A percentile compares a stretch with the other conserved stretches of the same genome.
Evolutionary conservation across 2,888 invertebrate species (phyloP).

Genomic region (Sthenelais limicola): DNA sequence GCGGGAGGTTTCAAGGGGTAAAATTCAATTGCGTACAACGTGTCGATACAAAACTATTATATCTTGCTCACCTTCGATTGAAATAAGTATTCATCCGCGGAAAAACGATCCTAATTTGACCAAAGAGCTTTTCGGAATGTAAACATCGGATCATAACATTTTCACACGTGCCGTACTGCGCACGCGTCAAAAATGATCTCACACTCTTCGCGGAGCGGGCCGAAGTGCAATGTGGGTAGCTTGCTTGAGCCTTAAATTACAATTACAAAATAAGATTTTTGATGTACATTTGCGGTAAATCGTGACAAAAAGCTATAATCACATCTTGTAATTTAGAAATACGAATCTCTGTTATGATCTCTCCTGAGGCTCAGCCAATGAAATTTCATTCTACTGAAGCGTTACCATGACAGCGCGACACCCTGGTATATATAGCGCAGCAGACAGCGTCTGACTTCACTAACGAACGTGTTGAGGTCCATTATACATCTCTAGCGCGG

Average conservation of each 20-base stretch:
- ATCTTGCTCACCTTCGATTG: background rate
- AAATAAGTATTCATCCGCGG: background rate
- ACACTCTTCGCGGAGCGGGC: slow-evolving; percentile 11
- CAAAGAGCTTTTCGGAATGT: slow-evolving; percentile 7
- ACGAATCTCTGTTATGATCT: background rate
- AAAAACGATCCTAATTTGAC: too few species aligned
- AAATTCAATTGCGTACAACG: too few species aligned
- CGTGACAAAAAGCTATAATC: background rate
- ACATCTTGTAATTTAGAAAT: background rate
- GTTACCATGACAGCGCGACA: slow-evolving; percentile 27
- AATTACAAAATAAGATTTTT: background rate
- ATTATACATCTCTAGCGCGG: slow-evolving; percentile 25
- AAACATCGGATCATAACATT: slow-evolving; percentile 39
- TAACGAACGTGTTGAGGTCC: slow-evolving; percentile 33
- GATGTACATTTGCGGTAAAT: too few species aligned
- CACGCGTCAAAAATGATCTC: slow-evolving; percentile 33
- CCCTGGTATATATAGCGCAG: background rate
- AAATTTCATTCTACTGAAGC: background rate
- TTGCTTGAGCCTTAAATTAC: background rate
- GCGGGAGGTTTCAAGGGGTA: too few species aligned
- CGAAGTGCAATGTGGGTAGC: background rate
- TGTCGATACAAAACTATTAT: background rate
- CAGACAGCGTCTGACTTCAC: background rate
- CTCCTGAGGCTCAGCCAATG: background rate
- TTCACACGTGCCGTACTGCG: slow-evolving; percentile 36